Base-by-base conservation (phyloP, 2,113 vertebrate genomes). In the Dinomys branickii region DNA sequence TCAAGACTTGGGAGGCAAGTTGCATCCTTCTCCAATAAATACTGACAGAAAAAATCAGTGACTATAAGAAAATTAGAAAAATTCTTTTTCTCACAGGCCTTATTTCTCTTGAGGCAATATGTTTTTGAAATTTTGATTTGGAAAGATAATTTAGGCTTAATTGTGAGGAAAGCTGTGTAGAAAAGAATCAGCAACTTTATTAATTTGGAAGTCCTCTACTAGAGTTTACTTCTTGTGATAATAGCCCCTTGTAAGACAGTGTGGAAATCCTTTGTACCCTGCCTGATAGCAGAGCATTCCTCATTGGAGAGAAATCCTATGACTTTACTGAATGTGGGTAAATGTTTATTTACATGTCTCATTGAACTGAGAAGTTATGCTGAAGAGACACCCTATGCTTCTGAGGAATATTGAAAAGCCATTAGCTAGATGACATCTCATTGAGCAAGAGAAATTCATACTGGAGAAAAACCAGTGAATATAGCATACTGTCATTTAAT, bases 371-470 rank as follows among this genome's bases (percentile, higher is more conserved):
- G 56, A 95, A 92, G 17, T 90, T 89, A 94, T 90, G 75, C 85
- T 95, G 30, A 85, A 85, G 38, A 81, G 65, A 90, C 86, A 83
- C 38, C 9, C 16, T 24, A 28, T 83, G 47, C 28, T 85, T 85
- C 77, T 93, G 35, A 86, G 59, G n/a, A 94, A 30, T 87, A 84
- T 44, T 85, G 63, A 94, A 84, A 89, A 93, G 41, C 81, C 35
- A 85, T 91, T 85, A 92, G 65, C 58, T 73, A 88, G 85, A 91
- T 97, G 75, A 94, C 52, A 83, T 61, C 38, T 90, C 58, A 84
- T 1, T 84, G 30, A 88, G 20, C 33, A 88, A 26, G 75, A 89
- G 52, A 78, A 83, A 93, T 90, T 95, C 19, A 38, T 93, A 58
- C 59, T 92, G 44, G 83, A 93, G 59, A 93, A 19, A 92, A 96